These are phyloP conservation scores for Chrysemys picta DNA, from an alignment of 2,113 vertebrate genomes.

Conservation along the genomic window DNA sequence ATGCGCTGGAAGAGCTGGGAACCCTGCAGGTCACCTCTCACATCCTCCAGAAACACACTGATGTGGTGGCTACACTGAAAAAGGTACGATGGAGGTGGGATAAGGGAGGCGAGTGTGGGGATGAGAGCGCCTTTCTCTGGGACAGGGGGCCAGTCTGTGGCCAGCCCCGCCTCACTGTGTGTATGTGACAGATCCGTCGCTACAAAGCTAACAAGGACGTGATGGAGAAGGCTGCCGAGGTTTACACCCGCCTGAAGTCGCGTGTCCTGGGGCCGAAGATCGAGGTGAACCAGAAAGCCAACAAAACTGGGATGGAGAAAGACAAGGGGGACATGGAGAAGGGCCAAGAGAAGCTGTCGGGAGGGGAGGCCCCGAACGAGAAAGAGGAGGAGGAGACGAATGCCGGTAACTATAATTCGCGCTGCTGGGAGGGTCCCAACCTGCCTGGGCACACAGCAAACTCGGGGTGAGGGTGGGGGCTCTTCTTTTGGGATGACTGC, in stretches of 20 bases:
- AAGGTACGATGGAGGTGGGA: constrained; percentile 80
- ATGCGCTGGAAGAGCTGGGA: constrained; percentile 89
- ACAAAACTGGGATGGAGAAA: constrained; percentile 57
- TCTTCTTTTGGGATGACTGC: fast-evolving
- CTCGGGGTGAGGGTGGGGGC: fast-evolving
- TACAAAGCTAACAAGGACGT: constrained; percentile 96
- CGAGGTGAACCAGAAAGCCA: constrained; percentile 82
- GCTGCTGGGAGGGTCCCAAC: fast-evolving
- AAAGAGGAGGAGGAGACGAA: constrained; percentile 71
- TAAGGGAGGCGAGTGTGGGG: fast-evolving
- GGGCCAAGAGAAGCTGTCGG: constrained; percentile 72
- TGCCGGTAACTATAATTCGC: constrained; percentile 27
- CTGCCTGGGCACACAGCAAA: fast-evolving
- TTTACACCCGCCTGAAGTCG: constrained; percentile 94
- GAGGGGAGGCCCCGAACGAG: constrained; percentile 74
- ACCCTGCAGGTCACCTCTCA: constrained; percentile 94
- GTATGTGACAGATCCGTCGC: constrained; percentile 87
- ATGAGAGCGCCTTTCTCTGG: neutral
- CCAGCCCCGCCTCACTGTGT: neutral
- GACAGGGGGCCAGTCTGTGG: neutral
- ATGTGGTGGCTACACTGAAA: constrained; percentile 94
- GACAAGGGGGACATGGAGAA: constrained; percentile 79
- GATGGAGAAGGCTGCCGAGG: constrained; percentile 94
- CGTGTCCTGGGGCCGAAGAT: constrained; percentile 90
- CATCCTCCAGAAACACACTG: constrained; percentile 96